phyloP scores from a whole-genome alignment of 2,888 invertebrate genomes.

The Dysmachus trigonus region DNA sequence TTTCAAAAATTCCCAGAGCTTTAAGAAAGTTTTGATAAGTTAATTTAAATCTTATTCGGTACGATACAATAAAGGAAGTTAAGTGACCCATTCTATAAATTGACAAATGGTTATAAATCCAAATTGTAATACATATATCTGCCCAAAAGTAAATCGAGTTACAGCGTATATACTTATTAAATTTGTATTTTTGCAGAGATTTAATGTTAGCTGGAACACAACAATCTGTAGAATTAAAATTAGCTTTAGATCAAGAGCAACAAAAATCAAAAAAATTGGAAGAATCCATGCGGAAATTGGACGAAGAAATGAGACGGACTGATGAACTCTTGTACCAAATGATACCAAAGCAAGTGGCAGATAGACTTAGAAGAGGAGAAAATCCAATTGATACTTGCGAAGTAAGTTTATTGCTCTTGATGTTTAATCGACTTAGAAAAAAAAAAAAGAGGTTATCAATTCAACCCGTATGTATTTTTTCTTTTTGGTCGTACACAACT shows the following conservation, averaged over 20 bases:
- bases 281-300: slow-evolving; percentile 94
- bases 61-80: background rate
- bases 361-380: slow-evolving; percentile 90
- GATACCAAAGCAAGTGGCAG: slow-evolving; percentile 98
- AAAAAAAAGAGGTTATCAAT: no score
- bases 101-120: background rate
- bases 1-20: no score
- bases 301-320: slow-evolving; percentile 94
- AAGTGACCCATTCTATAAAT: no score
- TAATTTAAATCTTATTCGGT: no score
- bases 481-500: no score
- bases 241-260: slow-evolving; percentile 95
- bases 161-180: background rate
- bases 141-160: background rate
- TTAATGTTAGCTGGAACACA: slow-evolving; percentile 96
- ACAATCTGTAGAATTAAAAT: slow-evolving; percentile 94
- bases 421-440: no score
- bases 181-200: slow-evolving; percentile 69
- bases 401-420: slow-evolving; percentile 66
- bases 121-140: background rate
- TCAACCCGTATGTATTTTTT: no score
- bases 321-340: slow-evolving; percentile 97
- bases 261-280: slow-evolving; percentile 96
- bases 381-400: slow-evolving; percentile 97
- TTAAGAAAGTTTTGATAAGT: no score